Evolutionary conservation across 1,140 invertebrate species (phyloP), one percentile per base, ranked within the genome.

Genomic region (Dinoponera quadriceps): DNA sequence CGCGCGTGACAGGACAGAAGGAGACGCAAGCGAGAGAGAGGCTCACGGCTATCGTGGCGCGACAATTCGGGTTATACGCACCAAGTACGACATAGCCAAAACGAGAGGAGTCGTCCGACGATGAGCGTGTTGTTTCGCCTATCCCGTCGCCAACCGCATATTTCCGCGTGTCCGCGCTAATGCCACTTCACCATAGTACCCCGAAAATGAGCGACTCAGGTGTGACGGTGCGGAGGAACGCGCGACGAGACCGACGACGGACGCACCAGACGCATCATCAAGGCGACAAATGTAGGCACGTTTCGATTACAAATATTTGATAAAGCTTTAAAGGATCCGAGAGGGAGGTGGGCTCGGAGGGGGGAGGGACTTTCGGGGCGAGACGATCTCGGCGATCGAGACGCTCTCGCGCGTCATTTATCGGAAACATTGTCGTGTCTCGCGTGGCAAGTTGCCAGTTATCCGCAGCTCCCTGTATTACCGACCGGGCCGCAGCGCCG

Each of bases 221-320:
- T 62, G 16, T 44, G 51, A 44, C 27, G 27, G 62, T 29, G 38
- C 62, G 33, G 38, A 44, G 38, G 38, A 44, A 25, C 55, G 14
- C 22, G 51, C 16, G 20, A 55, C 11, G 33, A 16, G 9, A 25
- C 20, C 14, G 20, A 65, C 44, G 44, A 49, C n/a, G 27, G 27
- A 14, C 48, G 60, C 60, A 48, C 20, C 27, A 77, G 66, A 66
- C 38, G 65, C 60, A 38, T 77, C 48, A 77, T 66, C 29, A 20
- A 75, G 18, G 71, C 33, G 38, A 74, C 38, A 63, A 29, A 74
- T 25, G 18, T 60, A 74, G 57, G 72, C 72, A 74, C 72, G 72
- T 74, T 73, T 62, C 72, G 60, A 60, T 60, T 74, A 74, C 25
- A 63, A 74, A 74, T 74, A 74, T 74, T 63, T 74, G 33, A 74